Evolutionary conservation across 2,888 invertebrate species (phyloP).

Genomic region (Timema podura): DNA sequence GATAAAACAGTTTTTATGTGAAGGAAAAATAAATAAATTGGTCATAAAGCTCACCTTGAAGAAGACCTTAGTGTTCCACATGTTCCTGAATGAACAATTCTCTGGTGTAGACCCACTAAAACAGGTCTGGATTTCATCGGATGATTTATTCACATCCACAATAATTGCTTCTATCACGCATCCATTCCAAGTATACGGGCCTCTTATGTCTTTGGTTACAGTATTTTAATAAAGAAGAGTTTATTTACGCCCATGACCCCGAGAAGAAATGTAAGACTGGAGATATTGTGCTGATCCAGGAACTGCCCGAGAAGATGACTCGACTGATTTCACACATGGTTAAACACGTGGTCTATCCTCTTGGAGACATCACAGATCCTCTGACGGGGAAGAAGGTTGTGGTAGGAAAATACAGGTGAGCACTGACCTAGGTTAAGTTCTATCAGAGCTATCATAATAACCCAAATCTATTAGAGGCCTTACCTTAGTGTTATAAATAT

Average conservation of each 20-base stretch:
- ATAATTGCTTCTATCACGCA: background rate
- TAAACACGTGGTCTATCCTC: conserved; percentile 71
- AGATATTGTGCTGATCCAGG: conserved; percentile 75
- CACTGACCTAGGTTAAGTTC: no score
- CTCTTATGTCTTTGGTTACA: conserved; percentile 44
- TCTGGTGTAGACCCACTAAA: no score
- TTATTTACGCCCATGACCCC: conserved; percentile 75
- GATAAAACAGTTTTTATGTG: background rate
- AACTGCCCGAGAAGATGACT: conserved; percentile 66
- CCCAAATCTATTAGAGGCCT: no score
- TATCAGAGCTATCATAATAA: no score
- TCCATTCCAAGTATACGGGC: background rate
- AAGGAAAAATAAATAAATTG: background rate
- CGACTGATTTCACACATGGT: conserved; percentile 75
- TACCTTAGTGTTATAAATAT: no score
- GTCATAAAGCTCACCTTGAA: no score
- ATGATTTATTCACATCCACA: no score
- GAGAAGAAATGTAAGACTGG: conserved; percentile 72
- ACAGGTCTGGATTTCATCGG: no score
- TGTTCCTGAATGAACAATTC: no score
- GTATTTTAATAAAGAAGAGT: conserved; percentile 74
- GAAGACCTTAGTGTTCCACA: no score
- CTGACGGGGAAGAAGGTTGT: conserved; percentile 76
- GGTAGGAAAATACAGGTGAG: conserved; percentile 59
- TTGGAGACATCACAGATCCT: conserved; percentile 84